phyloP scores from a whole-genome alignment of 2,888 invertebrate species.

The Rhyacophila evoluta region DNA sequence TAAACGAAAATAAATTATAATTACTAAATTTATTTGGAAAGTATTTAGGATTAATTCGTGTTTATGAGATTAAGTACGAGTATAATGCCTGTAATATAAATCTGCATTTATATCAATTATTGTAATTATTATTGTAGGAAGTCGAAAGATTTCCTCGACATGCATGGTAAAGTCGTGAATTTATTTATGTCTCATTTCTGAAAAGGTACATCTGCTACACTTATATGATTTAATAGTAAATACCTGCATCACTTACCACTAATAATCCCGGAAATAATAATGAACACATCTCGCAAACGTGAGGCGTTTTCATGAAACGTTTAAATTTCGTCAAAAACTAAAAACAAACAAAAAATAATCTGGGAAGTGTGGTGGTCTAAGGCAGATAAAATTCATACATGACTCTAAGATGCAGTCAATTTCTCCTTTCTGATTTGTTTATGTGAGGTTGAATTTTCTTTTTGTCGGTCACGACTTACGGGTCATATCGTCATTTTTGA shows the following conservation, averaged over 20 bases:
- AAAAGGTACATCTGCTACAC: not conserved
- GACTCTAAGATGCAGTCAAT: not conserved
- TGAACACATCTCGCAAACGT: not conserved
- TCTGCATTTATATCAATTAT: not conserved
- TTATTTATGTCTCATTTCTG: not conserved
- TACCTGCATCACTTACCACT: not conserved
- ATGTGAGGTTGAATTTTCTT: constrained; percentile 20
- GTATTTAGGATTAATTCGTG: too few relatives aligned
- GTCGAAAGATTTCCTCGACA: not conserved
- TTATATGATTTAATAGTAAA: not conserved
- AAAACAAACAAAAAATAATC: not conserved
- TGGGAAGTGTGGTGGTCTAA: not conserved
- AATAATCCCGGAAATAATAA: constrained; percentile 16
- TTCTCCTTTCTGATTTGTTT: constrained; percentile 18
- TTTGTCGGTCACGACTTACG: constrained; percentile 4
- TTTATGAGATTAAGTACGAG: too few relatives aligned
- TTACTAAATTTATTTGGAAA: too few relatives aligned
- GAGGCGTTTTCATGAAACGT: not conserved
- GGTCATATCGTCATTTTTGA: not conserved
- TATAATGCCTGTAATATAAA: not conserved
- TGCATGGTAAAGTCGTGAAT: not conserved
- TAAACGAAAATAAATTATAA: too few relatives aligned
- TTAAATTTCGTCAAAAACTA: not conserved
- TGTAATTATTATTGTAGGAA: not conserved
- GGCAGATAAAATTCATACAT: not conserved